phyloP scores from a whole-genome alignment of 1,140 invertebrate genomes.

The Ooceraea biroi region DNA sequence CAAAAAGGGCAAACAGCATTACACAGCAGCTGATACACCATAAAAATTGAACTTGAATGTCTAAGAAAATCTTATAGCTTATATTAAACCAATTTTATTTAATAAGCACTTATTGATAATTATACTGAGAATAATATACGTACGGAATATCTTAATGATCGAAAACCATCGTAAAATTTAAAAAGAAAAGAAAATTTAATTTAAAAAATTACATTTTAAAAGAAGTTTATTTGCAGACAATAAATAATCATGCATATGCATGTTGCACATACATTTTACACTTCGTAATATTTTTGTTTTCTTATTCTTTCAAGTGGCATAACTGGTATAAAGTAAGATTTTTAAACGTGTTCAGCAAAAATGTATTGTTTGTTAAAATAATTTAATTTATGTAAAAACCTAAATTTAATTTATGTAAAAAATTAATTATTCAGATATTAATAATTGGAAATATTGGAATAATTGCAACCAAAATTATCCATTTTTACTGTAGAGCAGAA shows the following conservation, averaged over 20 bases:
- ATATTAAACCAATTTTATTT: constrained; percentile 14
- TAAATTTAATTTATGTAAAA: too few species aligned
- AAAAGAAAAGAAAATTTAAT: too few species aligned
- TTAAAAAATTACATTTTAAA: constrained; percentile 12
- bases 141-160: too few species aligned
- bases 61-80: neutral
- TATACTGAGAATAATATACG: too few species aligned
- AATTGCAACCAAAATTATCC: constrained; percentile 37
- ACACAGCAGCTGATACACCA: neutral
- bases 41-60: constrained; percentile 24
- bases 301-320: neutral
- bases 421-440: constrained; percentile 5
- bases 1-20: constrained; percentile 25
- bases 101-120: constrained; percentile 6
- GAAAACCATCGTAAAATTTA: too few species aligned
- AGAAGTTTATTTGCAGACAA: neutral
- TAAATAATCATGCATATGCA: constrained; percentile 14
- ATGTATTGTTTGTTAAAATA: neutral
- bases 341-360: neutral
- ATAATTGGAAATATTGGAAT: neutral
- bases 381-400: too few species aligned
- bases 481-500: neutral
- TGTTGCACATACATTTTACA: neutral
- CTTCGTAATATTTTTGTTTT: neutral
- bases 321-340: neutral